Conservation (phyloP, 2,888 invertebrate genomes). For the Dicycla oo region DNA sequence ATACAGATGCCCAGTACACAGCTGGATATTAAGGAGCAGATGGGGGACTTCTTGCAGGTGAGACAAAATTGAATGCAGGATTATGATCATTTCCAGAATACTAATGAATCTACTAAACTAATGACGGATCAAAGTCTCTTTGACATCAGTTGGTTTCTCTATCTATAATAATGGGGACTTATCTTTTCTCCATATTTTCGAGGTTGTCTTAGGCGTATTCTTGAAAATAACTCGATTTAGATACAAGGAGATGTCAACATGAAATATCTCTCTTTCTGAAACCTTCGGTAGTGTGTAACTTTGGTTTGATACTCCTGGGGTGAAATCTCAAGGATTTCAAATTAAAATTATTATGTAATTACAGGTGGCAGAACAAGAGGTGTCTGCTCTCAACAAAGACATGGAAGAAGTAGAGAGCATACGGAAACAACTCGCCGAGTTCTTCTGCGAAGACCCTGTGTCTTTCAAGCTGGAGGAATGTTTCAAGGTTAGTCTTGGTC, state of each 20-base stretch:
- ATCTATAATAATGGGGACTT: background rate
- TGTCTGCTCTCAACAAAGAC: slow-evolving; percentile 93
- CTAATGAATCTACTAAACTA: background rate
- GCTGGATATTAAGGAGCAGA: slow-evolving; percentile 95
- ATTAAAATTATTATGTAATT: background rate
- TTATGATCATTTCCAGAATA: background rate
- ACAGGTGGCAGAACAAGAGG: slow-evolving; percentile 95
- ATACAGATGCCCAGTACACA: slow-evolving; percentile 94
- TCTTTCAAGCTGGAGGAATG: slow-evolving; percentile 98
- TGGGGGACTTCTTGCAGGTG: slow-evolving; percentile 96
- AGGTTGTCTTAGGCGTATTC: background rate
- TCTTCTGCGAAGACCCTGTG: slow-evolving; percentile 98
- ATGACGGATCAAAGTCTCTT: background rate
- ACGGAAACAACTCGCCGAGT: slow-evolving; percentile 95
- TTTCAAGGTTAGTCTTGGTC: slow-evolving; percentile 92
- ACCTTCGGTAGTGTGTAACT: background rate
- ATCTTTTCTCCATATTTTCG: background rate
- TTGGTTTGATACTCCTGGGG: background rate
- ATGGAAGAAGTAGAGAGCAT: slow-evolving; percentile 96
- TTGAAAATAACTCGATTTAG: background rate
- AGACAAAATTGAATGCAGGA: slow-evolving; percentile 22
- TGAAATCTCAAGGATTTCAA: background rate
- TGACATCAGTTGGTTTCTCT: background rate
- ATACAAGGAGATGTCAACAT: background rate
- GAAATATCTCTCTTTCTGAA: background rate